Conservation (phyloP, 2,113 vertebrate species). For the Larimichthys polyactis region DNA sequence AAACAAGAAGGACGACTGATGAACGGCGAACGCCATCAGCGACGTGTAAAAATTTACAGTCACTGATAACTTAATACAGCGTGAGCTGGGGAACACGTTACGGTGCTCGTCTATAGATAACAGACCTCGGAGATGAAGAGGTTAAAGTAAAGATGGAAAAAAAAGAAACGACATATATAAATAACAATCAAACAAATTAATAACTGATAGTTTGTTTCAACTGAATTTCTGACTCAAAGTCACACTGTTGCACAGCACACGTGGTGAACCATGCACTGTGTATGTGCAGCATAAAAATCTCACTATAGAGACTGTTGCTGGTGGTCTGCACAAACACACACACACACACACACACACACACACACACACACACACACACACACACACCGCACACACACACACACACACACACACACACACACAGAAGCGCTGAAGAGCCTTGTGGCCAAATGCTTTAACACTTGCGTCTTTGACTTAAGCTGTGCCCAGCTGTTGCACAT, state of each 20-base stretch:
- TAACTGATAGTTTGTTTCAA: too few species aligned
- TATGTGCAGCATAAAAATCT: neutral
- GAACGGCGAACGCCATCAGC: too few species aligned
- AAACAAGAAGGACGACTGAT: neutral
- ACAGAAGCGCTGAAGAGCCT: constrained; percentile 26
- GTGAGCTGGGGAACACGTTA: too few species aligned
- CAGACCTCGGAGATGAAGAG: too few species aligned
- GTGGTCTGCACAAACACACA: neutral
- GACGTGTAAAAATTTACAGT: too few species aligned
- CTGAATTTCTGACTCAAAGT: too few species aligned
- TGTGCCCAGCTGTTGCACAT: constrained; percentile 72
- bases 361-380: constrained; percentile 35
- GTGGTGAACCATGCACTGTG: neutral
- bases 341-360: constrained; percentile 27
- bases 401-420: constrained; percentile 30
- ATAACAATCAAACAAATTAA: neutral
- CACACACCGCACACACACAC: constrained; percentile 28
- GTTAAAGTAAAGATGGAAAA: too few species aligned
- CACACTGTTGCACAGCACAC: too few species aligned
- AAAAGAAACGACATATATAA: neutral
- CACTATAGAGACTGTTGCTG: neutral
- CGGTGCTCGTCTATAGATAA: too few species aligned
- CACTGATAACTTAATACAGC: too few species aligned
- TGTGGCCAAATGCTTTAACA: constrained; percentile 62
- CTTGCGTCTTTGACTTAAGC: constrained; percentile 55